These are phyloP conservation scores for Calephelis perditalis DNA, from an alignment of 2,888 invertebrate genomes.

Conservation along the genomic window DNA sequence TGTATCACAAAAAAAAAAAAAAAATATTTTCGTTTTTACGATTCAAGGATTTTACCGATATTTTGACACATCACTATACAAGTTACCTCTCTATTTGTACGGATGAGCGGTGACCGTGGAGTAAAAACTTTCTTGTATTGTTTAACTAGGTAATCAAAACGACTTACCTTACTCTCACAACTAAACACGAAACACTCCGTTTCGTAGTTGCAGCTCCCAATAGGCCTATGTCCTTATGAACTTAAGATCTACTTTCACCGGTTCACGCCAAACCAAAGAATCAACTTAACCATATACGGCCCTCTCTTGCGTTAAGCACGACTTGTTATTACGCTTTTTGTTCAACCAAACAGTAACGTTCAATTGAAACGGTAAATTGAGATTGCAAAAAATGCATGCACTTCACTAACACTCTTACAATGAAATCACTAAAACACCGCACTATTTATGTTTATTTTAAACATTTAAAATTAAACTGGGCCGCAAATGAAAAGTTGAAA, in stretches of 20 bases:
- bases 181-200: conserved; percentile 64
- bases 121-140: too few species aligned
- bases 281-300: conserved; percentile 64
- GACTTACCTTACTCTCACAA: conserved; percentile 66
- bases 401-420: conserved; percentile 43
- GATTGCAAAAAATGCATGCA: conserved; percentile 57
- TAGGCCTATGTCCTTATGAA: conserved; percentile 71
- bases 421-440: conserved; percentile 51
- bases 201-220: conserved; percentile 51
- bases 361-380: conserved; percentile 67
- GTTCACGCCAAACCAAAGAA: conserved; percentile 55
- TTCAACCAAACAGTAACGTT: conserved; percentile 72
- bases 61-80: too few species aligned
- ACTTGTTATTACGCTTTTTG: conserved; percentile 61
- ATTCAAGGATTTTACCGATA: not conserved
- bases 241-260: conserved; percentile 76
- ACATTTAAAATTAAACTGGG: conserved; percentile 44
- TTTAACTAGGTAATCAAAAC: conserved; percentile 31
- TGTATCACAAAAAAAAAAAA: too few species aligned
- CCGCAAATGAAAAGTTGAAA: conserved; percentile 59
- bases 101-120: too few species aligned
- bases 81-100: too few species aligned
- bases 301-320: conserved; percentile 59
- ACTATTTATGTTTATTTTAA: conserved; percentile 45
- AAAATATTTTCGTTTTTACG: not conserved